Percentiles rank a stretch among this genome's conserved stretches.
phyloP scores from a whole-genome alignment of 2,888 invertebrate genomes.

The Odontocolon sp. region DNA sequence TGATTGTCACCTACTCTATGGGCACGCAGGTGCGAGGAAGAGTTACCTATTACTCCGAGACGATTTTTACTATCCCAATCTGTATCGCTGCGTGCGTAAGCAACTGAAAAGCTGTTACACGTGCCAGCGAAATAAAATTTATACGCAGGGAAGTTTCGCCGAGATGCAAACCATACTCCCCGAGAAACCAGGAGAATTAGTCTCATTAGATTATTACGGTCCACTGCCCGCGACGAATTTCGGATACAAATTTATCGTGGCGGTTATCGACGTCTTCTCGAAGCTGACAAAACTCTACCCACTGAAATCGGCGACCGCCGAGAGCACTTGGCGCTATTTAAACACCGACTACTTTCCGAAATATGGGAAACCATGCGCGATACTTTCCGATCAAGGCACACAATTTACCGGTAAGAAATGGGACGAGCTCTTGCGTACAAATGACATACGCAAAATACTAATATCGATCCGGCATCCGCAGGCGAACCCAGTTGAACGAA shows the following conservation, averaged over 20 bases:
- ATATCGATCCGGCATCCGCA: slow-evolving; percentile 60
- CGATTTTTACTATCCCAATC: slow-evolving; percentile 14
- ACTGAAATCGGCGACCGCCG: slow-evolving; percentile 41
- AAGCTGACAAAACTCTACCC: slow-evolving; percentile 55
- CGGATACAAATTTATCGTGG: slow-evolving; percentile 45
- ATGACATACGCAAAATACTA: slow-evolving; percentile 14
- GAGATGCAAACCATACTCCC: slow-evolving; percentile 36
- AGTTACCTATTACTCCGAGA: slow-evolving; percentile 29
- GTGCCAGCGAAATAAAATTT: slow-evolving; percentile 49
- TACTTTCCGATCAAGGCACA: slow-evolving; percentile 46
- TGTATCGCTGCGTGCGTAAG: not conserved
- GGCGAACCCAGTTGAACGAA: slow-evolving; percentile 63
- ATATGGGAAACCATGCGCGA: slow-evolving; percentile 11
- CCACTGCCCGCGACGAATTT: slow-evolving; percentile 32
- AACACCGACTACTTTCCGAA: not conserved
- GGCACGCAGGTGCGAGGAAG: slow-evolving; percentile 36
- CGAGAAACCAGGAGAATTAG: slow-evolving; percentile 11
- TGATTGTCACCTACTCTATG: slow-evolving; percentile 38
- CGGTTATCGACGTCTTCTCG: slow-evolving; percentile 57
- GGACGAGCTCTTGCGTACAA: not conserved
- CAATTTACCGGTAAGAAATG: slow-evolving; percentile 64
- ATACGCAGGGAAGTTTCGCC: not conserved
- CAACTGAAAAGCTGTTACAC: slow-evolving; percentile 16
- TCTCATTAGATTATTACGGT: slow-evolving; percentile 51
- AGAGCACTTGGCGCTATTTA: not conserved